phyloP scores from a whole-genome alignment of 2,888 invertebrate species.

The Pristionchus arcanus region DNA sequence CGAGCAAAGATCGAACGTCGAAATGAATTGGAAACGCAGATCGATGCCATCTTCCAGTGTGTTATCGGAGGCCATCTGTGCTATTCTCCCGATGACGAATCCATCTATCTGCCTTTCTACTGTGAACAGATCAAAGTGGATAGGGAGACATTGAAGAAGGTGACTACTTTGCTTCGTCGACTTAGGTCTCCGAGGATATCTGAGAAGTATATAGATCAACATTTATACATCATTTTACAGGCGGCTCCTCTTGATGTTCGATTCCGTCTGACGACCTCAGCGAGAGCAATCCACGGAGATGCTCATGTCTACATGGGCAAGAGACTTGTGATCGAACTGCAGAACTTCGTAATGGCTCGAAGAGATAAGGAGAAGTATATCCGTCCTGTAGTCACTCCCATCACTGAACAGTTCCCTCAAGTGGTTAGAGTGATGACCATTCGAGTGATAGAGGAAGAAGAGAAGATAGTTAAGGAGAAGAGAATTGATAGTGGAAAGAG shows the following conservation, averaged over 20 bases:
- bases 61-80: constrained; percentile 62
- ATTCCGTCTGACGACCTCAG: constrained; percentile 11
- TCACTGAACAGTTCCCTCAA: background rate
- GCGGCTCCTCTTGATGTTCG: constrained; percentile 24
- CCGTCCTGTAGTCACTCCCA: background rate
- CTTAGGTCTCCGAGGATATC: too few species aligned
- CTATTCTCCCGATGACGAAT: constrained; percentile 59
- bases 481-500: background rate
- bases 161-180: background rate
- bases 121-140: constrained; percentile 60
- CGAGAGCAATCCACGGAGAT: constrained; percentile 28
- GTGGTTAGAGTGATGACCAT: background rate
- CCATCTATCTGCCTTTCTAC: constrained; percentile 64
- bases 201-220: too few species aligned
- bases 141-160: constrained; percentile 50
- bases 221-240: constrained; percentile 17
- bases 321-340: background rate
- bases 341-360: constrained; percentile 3
- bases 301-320: background rate
- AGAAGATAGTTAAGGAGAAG: background rate
- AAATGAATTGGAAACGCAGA: constrained; percentile 62
- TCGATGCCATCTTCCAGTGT: constrained; percentile 66
- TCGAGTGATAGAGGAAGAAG: background rate
- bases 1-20: constrained; percentile 35
- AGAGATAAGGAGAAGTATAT: background rate